Evolutionary conservation across 2,797 vertebrate genomes (phyloP).

Genomic region (Steatocranus sp.): DNA sequence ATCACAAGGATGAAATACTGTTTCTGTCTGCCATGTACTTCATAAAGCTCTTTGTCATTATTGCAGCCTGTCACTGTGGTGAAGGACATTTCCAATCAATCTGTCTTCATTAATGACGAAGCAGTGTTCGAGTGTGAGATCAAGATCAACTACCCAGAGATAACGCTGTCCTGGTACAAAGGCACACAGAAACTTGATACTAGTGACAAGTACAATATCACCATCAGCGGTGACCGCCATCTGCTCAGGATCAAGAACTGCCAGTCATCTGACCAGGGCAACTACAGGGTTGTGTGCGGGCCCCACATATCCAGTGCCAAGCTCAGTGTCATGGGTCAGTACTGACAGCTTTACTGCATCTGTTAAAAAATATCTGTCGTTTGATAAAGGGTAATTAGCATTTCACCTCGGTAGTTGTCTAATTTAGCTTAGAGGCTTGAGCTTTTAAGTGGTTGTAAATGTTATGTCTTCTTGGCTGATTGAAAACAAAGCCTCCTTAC

Average conservation of each 20-base stretch:
- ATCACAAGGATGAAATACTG: background rate
- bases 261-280: constrained; percentile 87
- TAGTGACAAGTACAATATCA: constrained; percentile 88
- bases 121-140: constrained; percentile 91
- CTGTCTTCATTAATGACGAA: constrained; percentile 80
- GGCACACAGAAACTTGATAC: constrained; percentile 93
- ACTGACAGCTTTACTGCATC: background rate
- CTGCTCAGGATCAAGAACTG: constrained; percentile 86
- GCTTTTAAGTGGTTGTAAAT: background rate
- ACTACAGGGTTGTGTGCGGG: constrained; percentile 95
- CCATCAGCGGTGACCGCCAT: constrained; percentile 84
- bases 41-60: background rate
- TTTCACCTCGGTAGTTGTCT: background rate
- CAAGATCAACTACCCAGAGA: constrained; percentile 99
- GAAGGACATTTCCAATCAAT: constrained; percentile 90
- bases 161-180: constrained; percentile 98
- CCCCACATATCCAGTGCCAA: constrained; percentile 97
- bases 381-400: background rate
- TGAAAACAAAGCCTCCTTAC: background rate
- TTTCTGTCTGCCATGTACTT: background rate
- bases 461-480: background rate
- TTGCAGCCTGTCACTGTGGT: constrained; percentile 89
- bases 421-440: background rate
- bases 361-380: background rate
- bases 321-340: constrained; percentile 89